A percentile compares a stretch with the other conserved stretches of the same genome.
These are phyloP conservation scores for Ctenopoma kingsleyae DNA, from an alignment of 2,797 vertebrate species.

Conservation along the genomic window DNA sequence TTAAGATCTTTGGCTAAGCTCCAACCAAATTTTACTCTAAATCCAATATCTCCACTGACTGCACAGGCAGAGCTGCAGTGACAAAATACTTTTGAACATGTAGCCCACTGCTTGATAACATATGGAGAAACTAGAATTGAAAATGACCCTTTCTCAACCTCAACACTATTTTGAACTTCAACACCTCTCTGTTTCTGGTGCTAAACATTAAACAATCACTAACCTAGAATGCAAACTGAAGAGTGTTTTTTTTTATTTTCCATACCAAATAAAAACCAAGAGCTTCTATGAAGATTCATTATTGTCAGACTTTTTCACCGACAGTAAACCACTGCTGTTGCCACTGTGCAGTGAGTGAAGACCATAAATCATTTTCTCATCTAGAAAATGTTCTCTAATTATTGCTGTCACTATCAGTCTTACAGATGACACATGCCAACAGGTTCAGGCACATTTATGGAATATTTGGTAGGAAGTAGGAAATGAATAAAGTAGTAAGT, in stretches of 20 bases:
- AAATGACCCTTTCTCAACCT: too few species aligned
- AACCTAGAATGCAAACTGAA: background rate
- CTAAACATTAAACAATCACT: conserved; percentile 17
- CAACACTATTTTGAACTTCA: background rate
- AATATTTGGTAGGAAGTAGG: background rate
- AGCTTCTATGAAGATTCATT: background rate
- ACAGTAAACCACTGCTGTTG: conserved; percentile 16
- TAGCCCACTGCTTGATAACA: background rate
- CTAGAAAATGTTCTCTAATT: conserved; percentile 32
- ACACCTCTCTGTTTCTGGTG: conserved; percentile 2
- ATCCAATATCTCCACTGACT: background rate
- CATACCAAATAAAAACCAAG: background rate
- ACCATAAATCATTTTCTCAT: conserved; percentile 20
- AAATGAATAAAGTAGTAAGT: conserved; percentile 5
- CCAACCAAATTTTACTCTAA: background rate
- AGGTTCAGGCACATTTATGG: conserved; percentile 44
- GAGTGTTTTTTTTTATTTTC: background rate
- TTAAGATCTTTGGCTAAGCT: background rate
- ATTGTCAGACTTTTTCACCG: conserved; percentile 5
- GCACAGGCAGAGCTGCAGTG: background rate
- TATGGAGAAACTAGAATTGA: background rate
- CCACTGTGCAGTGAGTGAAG: conserved; percentile 16
- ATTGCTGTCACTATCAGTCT: conserved; percentile 22
- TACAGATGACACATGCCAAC: conserved; percentile 27
- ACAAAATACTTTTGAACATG: background rate